Conservation (phyloP, 2,888 invertebrate genomes). For the Rapana venosa region DNA sequence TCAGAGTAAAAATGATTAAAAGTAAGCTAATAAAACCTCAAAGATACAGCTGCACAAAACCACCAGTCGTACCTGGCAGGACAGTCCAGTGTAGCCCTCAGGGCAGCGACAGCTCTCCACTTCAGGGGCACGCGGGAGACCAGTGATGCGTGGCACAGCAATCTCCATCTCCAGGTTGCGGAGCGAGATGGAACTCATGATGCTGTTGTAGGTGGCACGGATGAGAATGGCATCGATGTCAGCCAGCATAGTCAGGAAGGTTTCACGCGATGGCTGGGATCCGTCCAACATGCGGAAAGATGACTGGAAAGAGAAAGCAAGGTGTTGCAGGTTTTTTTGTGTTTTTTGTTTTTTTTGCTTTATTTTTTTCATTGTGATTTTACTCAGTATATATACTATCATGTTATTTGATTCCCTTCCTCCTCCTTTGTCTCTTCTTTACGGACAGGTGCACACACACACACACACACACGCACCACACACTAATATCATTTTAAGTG, state of each 20-base stretch:
- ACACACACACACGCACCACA: neutral
- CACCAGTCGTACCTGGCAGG: conserved; percentile 55
- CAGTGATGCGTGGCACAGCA: conserved; percentile 62
- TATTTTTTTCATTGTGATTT: neutral
- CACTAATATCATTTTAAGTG: neutral
- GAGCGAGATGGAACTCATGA: conserved; percentile 83
- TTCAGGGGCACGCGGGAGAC: conserved; percentile 61
- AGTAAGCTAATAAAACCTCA: too few relatives aligned
- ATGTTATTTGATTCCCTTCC: neutral
- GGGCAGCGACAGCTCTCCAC: conserved; percentile 73
- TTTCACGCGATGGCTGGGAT: conserved; percentile 67
- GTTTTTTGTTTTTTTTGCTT: neutral
- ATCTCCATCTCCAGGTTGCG: conserved; percentile 69
- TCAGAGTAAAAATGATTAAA: too few relatives aligned
- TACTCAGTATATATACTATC: neutral
- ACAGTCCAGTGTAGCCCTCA: conserved; percentile 71
- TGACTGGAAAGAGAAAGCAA: conserved; percentile 16
- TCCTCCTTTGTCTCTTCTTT: neutral
- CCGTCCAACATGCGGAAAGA: conserved; percentile 59
- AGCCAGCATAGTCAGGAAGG: conserved; percentile 74
- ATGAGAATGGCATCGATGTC: conserved; percentile 79
- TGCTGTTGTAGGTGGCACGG: conserved; percentile 86
- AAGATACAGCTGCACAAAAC: too few relatives aligned
- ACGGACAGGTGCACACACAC: neutral
- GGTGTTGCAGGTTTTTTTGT: neutral